These are phyloP conservation scores for Mungos mungo DNA, from an alignment of 2,113 vertebrate species.

Conservation along the genomic window DNA sequence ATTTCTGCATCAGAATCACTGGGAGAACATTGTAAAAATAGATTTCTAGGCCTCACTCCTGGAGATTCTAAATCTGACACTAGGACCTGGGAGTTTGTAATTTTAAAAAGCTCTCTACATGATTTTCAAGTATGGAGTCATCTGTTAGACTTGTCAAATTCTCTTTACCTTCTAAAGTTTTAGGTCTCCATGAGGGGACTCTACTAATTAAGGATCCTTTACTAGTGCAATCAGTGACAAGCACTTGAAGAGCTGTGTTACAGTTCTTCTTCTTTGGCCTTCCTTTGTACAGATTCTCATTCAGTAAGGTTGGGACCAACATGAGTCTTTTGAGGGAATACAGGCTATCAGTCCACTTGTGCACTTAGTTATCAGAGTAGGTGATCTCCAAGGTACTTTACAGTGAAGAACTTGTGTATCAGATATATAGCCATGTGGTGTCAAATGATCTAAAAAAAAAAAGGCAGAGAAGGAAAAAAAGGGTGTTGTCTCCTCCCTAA, in stretches of 20 bases:
- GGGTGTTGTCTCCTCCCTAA: neutral
- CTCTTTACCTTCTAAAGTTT: neutral
- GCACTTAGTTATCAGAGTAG: neutral
- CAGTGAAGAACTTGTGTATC: constrained; percentile 3
- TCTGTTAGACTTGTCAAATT: neutral
- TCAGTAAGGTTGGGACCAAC: neutral
- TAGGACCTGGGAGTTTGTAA: neutral
- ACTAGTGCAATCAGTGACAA: neutral
- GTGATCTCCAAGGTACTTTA: neutral
- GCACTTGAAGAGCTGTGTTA: neutral
- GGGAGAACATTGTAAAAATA: neutral
- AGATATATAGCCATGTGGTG: neutral
- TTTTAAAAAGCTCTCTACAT: neutral
- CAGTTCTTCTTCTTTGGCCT: neutral
- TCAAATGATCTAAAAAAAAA: constrained; percentile 6
- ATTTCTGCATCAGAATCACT: neutral
- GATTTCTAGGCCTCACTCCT: neutral
- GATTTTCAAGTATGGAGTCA: neutral
- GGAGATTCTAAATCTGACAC: neutral
- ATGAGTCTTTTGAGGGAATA: neutral
- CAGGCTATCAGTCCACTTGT: neutral
- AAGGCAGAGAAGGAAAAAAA: neutral
- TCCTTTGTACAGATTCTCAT: neutral
- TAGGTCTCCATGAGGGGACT: neutral
- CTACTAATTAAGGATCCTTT: neutral